Percentiles rank a stretch among this genome's conserved stretches.
Evolutionary conservation across 2,797 vertebrate species (phyloP).

Genomic region (Gymnothorax javanicus): DNA sequence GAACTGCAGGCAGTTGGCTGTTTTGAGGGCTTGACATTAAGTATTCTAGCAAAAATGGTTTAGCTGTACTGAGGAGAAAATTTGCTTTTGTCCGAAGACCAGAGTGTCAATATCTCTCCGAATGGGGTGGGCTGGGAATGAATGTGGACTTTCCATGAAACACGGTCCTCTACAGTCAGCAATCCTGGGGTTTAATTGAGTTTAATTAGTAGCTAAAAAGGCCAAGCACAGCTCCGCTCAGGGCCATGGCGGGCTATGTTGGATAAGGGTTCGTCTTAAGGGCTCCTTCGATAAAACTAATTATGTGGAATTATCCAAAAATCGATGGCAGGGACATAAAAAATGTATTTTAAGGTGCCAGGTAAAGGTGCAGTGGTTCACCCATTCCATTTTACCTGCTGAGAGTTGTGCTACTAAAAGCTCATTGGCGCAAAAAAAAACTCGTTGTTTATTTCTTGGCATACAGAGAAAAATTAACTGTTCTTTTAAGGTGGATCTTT

Average conservation of each 20-base stretch:
- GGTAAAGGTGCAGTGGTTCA: conserved; percentile 10
- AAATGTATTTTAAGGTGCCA: conserved; percentile 22
- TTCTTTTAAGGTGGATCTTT: background rate
- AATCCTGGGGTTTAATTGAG: conserved; percentile 39
- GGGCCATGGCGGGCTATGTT: conserved; percentile 28
- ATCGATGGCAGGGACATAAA: conserved; percentile 52
- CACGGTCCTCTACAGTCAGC: conserved; percentile 24
- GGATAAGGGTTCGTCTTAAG: conserved; percentile 38
- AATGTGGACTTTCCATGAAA: conserved; percentile 24
- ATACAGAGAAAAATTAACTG: background rate
- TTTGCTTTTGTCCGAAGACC: background rate
- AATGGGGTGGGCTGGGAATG: background rate
- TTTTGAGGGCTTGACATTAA: conserved; percentile 42
- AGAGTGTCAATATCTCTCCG: conserved; percentile 4
- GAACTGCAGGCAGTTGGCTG: conserved; percentile 30
- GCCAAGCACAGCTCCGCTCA: conserved; percentile 34
- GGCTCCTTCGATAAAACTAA: conserved; percentile 52
- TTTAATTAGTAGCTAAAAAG: conserved; percentile 52
- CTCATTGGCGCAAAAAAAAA: background rate
- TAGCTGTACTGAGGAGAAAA: conserved; percentile 38
- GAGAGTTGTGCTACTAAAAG: background rate
- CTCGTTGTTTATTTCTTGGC: background rate
- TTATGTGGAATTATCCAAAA: conserved; percentile 56
- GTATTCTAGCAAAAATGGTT: conserved; percentile 37
- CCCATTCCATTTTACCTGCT: background rate